phyloP scores from a whole-genome alignment of 2,888 invertebrate species.

The Eueremaeus valkanovi region DNA sequence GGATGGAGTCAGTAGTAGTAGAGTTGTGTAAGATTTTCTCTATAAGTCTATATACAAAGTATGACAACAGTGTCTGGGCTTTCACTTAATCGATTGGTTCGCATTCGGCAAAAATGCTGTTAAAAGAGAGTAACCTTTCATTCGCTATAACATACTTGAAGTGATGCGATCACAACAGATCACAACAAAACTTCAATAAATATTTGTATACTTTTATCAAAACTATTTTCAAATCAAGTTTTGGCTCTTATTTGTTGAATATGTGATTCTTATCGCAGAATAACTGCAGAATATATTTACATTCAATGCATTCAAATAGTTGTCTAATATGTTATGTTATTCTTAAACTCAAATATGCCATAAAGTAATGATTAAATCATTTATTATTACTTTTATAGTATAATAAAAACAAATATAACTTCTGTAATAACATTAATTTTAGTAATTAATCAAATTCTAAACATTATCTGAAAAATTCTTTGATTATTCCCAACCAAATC shows the following conservation, averaged over 20 bases:
- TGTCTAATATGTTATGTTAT: no score
- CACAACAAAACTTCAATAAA: background rate
- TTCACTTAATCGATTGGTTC: constrained; percentile 21
- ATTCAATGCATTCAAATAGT: no score
- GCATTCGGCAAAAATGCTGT: background rate
- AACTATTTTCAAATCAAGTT: background rate
- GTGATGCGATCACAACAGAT: background rate
- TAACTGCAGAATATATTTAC: no score
- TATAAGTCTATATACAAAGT: background rate
- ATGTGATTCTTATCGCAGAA: no score
- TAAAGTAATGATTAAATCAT: background rate
- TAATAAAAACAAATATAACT: no score
- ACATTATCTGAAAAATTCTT: background rate
- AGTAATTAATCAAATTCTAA: no score
- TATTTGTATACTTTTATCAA: background rate
- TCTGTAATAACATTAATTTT: no score
- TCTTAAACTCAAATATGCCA: background rate
- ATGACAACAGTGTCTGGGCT: background rate
- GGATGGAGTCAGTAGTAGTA: constrained; percentile 30
- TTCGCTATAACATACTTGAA: background rate
- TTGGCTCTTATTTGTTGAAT: no score
- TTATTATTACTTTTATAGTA: background rate
- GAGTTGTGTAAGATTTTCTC: background rate
- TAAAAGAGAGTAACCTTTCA: background rate
- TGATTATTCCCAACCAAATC: background rate